Evolutionary conservation across 2,797 vertebrate genomes (phyloP), one percentile per base, ranked within the genome.

Genomic region (Lacerta agilis): DNA sequence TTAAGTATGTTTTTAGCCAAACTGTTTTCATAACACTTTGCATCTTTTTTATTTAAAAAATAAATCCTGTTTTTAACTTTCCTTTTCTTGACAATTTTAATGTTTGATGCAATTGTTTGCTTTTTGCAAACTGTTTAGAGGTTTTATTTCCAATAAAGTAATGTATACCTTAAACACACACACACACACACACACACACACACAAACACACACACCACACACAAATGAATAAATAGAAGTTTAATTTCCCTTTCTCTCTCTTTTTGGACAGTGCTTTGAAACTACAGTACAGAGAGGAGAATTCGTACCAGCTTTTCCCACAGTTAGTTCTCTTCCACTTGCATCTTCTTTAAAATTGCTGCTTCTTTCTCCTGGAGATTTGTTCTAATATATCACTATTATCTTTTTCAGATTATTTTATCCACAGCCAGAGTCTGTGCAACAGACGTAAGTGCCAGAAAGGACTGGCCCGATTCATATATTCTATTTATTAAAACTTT

Each of bases 361-460:
- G 73, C 85, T 91, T 78, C 43, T 78, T 78, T 45, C 87, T 79
- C 64, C 58, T 38, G 79, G 79, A 87, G 33, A 79, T 92, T 41
- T 49, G 33, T 93, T 90, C 91, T 73, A 90, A 95, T 85, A 95
- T 71, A 25, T 90, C 33, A 69, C 0, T 75, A 25, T 95, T 93
- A 64, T 85, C 36, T 80, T 93, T 93, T 90, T 15, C 95, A 97
- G 96, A 82, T 93, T 92, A 45, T 91, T 83, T 89, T 96, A 96
- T 93, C 95, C 94, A 87, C 95, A 97, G 89, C 95, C 96, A 86
- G 94, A 92, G 91, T 89, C 90, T 43, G 89, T 96, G 86, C 92
- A 94, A 55, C 95, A 92, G 45, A 92, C 90, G 96, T 96, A 91
- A 93, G 96, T 87, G 45, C 43, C 45, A 86, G 84, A 84, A 73